A percentile compares a stretch with the other conserved stretches of the same genome.
phyloP scores from a whole-genome alignment of 2,888 invertebrate genomes.

The Endomychus coccineus region DNA sequence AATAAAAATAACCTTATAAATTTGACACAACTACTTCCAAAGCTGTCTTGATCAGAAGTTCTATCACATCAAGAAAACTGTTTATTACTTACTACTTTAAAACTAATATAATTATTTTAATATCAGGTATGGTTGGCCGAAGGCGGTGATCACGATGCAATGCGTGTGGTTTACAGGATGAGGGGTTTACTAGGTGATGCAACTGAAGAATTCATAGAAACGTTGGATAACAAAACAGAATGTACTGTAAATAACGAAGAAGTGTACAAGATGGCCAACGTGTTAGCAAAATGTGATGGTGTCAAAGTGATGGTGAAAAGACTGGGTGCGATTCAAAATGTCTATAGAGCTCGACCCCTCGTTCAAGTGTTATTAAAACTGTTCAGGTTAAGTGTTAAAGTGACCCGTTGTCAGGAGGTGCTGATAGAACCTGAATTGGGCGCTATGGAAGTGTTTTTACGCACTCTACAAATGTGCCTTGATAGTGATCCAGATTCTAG shows the following conservation, averaged over 20 bases:
- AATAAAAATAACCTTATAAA: no score
- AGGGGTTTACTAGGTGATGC: conserved; percentile 95
- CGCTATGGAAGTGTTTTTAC: conserved; percentile 75
- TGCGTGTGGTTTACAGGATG: conserved; percentile 98
- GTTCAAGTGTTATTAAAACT: conserved; percentile 85
- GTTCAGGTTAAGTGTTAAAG: conserved; percentile 84
- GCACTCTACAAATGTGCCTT: conserved; percentile 71
- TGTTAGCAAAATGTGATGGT: conserved; percentile 73
- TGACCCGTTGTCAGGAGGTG: conserved; percentile 80
- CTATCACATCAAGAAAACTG: no score
- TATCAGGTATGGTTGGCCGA: conserved; percentile 81
- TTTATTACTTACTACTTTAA: no score
- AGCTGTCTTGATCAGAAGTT: no score
- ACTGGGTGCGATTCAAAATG: conserved; percentile 76
- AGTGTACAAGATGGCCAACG: conserved; percentile 84
- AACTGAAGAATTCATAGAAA: conserved; percentile 97
- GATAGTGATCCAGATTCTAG: conserved; percentile 61
- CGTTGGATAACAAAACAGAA: conserved; percentile 77
- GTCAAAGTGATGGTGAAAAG: conserved; percentile 71
- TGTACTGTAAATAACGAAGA: conserved; percentile 90
- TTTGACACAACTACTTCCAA: no score
- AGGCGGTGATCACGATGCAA: conserved; percentile 87
- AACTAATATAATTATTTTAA: conserved; percentile 1
- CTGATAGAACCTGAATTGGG: conserved; percentile 79
- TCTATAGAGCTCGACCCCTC: conserved; percentile 79